Evolutionary conservation across 1,140 invertebrate species (phyloP).

Genomic region (Temnothorax longispinosus): DNA sequence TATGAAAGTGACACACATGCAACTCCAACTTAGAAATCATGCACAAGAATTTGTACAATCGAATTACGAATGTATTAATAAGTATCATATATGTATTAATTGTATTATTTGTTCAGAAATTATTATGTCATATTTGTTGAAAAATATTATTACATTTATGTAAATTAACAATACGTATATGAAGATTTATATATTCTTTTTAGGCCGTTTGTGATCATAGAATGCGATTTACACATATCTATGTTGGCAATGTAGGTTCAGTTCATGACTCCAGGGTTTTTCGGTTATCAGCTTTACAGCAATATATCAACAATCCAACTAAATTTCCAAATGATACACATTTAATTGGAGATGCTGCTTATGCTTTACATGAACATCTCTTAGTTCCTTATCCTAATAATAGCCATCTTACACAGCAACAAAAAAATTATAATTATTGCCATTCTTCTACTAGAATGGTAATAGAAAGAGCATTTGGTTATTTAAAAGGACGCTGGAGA

Average conservation of each 20-base stretch:
- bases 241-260: not conserved
- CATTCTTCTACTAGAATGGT: not conserved
- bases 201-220: conserved; percentile 20
- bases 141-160: not conserved
- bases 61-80: too few species aligned
- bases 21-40: too few species aligned
- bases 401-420: not conserved
- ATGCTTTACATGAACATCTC: not conserved
- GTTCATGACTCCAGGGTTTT: not conserved
- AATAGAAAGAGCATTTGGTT: not conserved
- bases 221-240: not conserved
- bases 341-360: conserved; percentile 14
- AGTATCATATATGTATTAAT: too few species aligned
- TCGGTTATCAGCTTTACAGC: not conserved
- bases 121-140: not conserved
- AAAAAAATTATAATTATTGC: conserved; percentile 11
- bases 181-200: not conserved
- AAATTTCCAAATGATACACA: conserved; percentile 38
- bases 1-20: too few species aligned
- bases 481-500: conserved; percentile 8
- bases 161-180: not conserved
- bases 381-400: conserved; percentile 6
- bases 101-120: too few species aligned
- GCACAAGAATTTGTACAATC: too few species aligned
- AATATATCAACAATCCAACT: not conserved